phyloP scores from a whole-genome alignment of 1,140 invertebrate genomes.

The Propsilocerus akamusi region DNA sequence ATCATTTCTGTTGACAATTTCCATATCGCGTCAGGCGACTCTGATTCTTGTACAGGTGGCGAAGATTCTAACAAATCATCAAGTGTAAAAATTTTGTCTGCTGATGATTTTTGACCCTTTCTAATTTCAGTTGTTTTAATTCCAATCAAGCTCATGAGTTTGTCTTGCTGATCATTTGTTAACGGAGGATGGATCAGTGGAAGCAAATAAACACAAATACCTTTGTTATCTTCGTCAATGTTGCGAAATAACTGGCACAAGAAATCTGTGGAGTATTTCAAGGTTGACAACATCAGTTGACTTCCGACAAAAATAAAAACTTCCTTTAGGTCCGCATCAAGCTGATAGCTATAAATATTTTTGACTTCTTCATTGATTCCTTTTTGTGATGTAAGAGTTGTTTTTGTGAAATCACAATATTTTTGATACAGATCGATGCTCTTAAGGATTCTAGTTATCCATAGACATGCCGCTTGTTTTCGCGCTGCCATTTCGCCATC shows the following conservation, averaged over 20 bases:
- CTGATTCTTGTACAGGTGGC: background rate
- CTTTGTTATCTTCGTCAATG: background rate
- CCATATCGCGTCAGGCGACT: background rate
- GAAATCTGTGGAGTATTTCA: background rate
- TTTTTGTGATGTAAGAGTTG: background rate
- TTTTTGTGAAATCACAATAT: background rate
- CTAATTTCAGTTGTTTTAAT: slow-evolving; percentile 3
- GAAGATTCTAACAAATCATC: background rate
- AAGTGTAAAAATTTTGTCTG: background rate
- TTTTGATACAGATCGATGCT: background rate
- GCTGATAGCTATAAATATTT: slow-evolving; percentile 8
- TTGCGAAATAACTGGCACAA: background rate
- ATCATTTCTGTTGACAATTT: background rate
- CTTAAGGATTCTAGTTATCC: background rate
- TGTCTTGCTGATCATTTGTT: slow-evolving; percentile 6
- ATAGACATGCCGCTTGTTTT: background rate
- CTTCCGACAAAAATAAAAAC: background rate
- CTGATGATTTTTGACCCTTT: slow-evolving; percentile 8
- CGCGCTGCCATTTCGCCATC: background rate
- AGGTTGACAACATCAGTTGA: background rate
- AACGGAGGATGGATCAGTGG: slow-evolving; percentile 13
- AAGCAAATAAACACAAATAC: slow-evolving; percentile 6
- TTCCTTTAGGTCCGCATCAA: background rate
- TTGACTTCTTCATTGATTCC: slow-evolving; percentile 8
- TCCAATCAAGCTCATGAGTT: slow-evolving; percentile 8